These are phyloP conservation scores for Eurosta solidaginis DNA, from an alignment of 1,140 invertebrate species.

Conservation along the genomic window DNA sequence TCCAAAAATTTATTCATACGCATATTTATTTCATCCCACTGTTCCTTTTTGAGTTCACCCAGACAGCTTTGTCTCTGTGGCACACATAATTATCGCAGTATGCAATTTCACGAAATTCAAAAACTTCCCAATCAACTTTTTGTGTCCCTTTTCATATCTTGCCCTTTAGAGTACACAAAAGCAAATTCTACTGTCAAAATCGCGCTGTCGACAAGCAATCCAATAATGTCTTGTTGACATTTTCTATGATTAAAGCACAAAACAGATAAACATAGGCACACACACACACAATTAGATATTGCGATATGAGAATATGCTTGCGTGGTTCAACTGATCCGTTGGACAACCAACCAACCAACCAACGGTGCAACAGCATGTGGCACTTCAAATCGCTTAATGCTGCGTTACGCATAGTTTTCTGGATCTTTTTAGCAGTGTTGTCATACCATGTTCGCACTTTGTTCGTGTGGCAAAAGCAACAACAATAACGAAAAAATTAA, in stretches of 20 bases:
- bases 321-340: not conserved
- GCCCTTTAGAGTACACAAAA: not conserved
- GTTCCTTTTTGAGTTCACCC: not conserved
- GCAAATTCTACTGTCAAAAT: slow-evolving; percentile 14
- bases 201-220: slow-evolving; percentile 10
- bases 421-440: not conserved
- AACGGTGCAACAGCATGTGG: not conserved
- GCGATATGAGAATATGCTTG: not conserved
- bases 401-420: slow-evolving; percentile 20
- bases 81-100: not conserved
- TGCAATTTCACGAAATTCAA: not conserved
- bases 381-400: not conserved
- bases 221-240: slow-evolving; percentile 12
- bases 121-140: not conserved
- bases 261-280: not conserved
- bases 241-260: not conserved
- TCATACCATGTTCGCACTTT: not conserved
- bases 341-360: not conserved
- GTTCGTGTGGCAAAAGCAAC: not conserved
- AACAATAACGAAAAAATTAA: not conserved
- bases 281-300: not conserved
- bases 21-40: too few species aligned
- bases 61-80: not conserved
- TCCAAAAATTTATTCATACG: too few species aligned
- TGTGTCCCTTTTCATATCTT: not conserved